phyloP scores from a whole-genome alignment of 1,140 invertebrate species.

The Medauroidea extradentata region DNA sequence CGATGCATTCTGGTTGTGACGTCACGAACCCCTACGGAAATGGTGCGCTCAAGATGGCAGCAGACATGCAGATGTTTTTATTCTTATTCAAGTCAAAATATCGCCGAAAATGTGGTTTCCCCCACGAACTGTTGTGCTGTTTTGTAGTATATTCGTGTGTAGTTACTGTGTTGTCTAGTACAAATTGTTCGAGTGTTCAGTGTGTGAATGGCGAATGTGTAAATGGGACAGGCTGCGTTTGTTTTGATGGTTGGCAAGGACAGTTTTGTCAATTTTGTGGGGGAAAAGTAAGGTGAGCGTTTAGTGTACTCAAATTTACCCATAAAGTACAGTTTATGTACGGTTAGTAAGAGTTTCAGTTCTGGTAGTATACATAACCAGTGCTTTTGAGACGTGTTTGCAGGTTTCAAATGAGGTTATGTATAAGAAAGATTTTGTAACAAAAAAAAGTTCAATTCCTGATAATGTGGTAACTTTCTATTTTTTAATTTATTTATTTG shows the following conservation, averaged over 20 bases:
- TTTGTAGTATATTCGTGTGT: slow-evolving; percentile 47
- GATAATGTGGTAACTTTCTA: too few species aligned
- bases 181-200: slow-evolving; percentile 35
- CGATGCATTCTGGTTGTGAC: slow-evolving; percentile 13
- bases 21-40: slow-evolving; percentile 21
- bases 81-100: slow-evolving; percentile 80
- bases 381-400: too few species aligned
- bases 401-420: too few species aligned
- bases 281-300: slow-evolving; percentile 82
- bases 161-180: slow-evolving; percentile 47
- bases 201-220: slow-evolving; percentile 72
- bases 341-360: too few species aligned
- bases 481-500: too few species aligned
- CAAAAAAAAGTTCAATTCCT: too few species aligned
- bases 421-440: too few species aligned
- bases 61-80: slow-evolving; percentile 75
- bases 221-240: slow-evolving; percentile 75
- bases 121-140: slow-evolving; percentile 20
- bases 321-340: too few species aligned
- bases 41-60: slow-evolving; percentile 59
- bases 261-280: slow-evolving; percentile 82
- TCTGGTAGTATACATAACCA: too few species aligned
- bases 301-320: too few species aligned
- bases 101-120: slow-evolving; percentile 59
- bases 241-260: slow-evolving; percentile 86